Percentiles rank a stretch among this genome's conserved stretches.
Conservation (phyloP, 2,113 vertebrate species). For the Caretta caretta region DNA sequence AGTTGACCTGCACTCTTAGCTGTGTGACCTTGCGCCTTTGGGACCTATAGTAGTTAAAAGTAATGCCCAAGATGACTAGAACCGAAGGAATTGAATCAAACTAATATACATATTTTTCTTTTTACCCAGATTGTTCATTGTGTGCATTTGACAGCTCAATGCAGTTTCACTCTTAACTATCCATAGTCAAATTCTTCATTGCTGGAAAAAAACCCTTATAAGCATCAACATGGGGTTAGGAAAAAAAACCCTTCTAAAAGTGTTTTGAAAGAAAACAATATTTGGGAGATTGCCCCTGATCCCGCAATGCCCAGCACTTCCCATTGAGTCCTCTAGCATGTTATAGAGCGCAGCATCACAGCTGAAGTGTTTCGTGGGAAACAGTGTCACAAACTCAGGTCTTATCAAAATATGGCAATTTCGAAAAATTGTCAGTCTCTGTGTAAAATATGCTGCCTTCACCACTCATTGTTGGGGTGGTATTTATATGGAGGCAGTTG, state of each 20-base stretch:
- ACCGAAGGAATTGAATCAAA: not conserved
- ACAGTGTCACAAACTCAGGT: not conserved
- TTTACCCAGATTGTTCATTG: not conserved
- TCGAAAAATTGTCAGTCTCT: not conserved
- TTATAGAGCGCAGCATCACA: not conserved
- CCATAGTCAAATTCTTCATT: not conserved
- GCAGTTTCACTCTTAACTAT: not conserved
- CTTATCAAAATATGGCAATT: not conserved
- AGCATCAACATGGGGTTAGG: not conserved
- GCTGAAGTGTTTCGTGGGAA: not conserved
- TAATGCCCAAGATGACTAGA: not conserved
- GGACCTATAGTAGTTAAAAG: not conserved
- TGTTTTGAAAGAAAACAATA: not conserved
- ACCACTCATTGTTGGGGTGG: not conserved
- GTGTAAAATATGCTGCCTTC: not conserved
- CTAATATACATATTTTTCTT: not conserved
- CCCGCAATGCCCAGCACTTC: not conserved
- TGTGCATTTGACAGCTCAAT: not conserved
- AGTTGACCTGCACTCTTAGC: not conserved
- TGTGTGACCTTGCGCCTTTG: not conserved
- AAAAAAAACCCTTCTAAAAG: not conserved
- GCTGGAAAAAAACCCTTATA: not conserved
- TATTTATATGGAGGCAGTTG: not conserved
- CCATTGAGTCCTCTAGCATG: not conserved
- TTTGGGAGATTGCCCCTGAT: not conserved